Evolutionary conservation across 2,888 invertebrate genomes (phyloP).

Genomic region (Drosophila kuntzei): DNA sequence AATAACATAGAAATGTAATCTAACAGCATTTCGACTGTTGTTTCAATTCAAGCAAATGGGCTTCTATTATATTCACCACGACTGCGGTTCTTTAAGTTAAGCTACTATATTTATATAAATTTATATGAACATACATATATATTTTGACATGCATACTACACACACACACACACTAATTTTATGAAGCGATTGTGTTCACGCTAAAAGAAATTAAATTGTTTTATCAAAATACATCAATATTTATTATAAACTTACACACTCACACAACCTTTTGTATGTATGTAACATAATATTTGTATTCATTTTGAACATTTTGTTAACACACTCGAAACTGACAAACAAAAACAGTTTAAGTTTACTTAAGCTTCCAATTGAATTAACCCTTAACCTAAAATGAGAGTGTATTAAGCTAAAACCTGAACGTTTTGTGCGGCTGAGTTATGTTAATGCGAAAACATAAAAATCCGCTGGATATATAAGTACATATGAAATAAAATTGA

Average conservation of each 20-base stretch:
- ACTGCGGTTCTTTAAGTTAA: conserved; percentile 74
- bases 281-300: conserved; percentile 47
- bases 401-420: conserved; percentile 51
- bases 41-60: conserved; percentile 34
- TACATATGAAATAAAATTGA: conserved; percentile 58
- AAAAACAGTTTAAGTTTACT: conserved; percentile 38
- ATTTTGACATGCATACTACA: conserved; percentile 50
- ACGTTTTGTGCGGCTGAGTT: conserved; percentile 70
- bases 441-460: conserved; percentile 80
- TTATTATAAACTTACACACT: conserved; percentile 45
- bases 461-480: conserved; percentile 69
- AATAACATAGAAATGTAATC: conserved; percentile 62
- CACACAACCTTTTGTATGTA: conserved; percentile 47
- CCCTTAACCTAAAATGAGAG: conserved; percentile 44
- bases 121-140: conserved; percentile 25
- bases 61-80: conserved; percentile 54
- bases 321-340: conserved; percentile 25
- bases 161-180: conserved; percentile 40
- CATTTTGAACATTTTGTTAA: conserved; percentile 44
- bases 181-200: conserved; percentile 39
- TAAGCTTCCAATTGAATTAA: conserved; percentile 55
- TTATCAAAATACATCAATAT: conserved; percentile 56
- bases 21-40: conserved; percentile 65
- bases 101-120: conserved; percentile 45
- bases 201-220: conserved; percentile 58